phyloP scores from a whole-genome alignment of 1,140 invertebrate genomes.

The Oppia nitens region DNA sequence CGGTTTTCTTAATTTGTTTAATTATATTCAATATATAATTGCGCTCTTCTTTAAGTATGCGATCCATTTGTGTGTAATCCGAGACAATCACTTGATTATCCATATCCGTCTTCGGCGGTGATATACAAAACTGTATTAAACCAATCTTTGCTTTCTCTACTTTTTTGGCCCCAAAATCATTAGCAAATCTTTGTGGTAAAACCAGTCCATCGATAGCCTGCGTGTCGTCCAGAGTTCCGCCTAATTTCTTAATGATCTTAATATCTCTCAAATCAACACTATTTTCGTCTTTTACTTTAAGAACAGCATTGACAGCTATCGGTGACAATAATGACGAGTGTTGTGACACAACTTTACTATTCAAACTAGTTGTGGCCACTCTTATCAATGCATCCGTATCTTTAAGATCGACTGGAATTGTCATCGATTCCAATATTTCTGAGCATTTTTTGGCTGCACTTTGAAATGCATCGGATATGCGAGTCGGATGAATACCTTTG shows the following conservation, averaged over 20 bases:
- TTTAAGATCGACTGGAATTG: constrained; percentile 63
- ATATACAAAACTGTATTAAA: constrained; percentile 98
- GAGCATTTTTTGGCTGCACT: constrained; percentile 66
- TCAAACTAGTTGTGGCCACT: constrained; percentile 89
- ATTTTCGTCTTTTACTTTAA: constrained; percentile 56
- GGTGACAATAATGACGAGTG: constrained; percentile 85
- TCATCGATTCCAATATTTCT: constrained; percentile 67
- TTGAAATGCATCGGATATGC: constrained; percentile 92
- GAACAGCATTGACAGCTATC: constrained; percentile 89
- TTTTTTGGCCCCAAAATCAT: constrained; percentile 69
- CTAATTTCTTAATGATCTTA: constrained; percentile 86
- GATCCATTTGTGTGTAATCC: constrained; percentile 97
- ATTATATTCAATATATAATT: constrained; percentile 96
- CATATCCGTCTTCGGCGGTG: constrained; percentile 99
- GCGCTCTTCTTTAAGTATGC: constrained; percentile 93
- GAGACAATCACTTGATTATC: constrained; percentile 92
- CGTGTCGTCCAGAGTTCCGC: constrained; percentile 95
- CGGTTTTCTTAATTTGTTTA: constrained; percentile 95
- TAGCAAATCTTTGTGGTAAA: constrained; percentile 68
- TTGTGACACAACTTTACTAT: constrained; percentile 88
- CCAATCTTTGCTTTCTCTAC: constrained; percentile 98
- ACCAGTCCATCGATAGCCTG: constrained; percentile 88
- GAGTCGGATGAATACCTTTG: constrained; percentile 90
- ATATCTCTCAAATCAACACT: constrained; percentile 68
- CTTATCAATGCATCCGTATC: constrained; percentile 78